These are phyloP conservation scores for Prionace glauca DNA, from an alignment of 2,797 vertebrate genomes.

Conservation along the genomic window DNA sequence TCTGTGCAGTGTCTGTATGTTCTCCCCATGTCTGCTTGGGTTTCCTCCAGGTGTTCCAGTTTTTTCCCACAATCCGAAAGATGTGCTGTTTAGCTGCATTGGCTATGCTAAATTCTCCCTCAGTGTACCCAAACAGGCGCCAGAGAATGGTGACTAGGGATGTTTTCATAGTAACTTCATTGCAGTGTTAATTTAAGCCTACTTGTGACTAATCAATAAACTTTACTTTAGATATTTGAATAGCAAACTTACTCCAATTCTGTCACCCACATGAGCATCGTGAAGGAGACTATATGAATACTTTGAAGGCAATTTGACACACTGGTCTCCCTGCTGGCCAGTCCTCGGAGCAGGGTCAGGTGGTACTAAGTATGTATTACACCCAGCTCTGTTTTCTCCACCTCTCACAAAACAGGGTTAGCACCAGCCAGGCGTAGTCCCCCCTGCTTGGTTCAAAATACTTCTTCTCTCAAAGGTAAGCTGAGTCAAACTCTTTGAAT, in stretches of 20 bases:
- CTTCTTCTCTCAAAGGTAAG: not conserved
- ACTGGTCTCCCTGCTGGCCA: not conserved
- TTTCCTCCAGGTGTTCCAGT: too few species aligned
- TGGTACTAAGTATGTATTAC: not conserved
- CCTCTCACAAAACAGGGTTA: not conserved
- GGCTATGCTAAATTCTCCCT: too few species aligned
- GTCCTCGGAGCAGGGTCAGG: not conserved
- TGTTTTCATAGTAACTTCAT: too few species aligned
- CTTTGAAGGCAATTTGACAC: not conserved
- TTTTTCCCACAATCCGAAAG: too few species aligned
- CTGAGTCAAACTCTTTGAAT: not conserved
- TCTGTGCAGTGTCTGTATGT: too few species aligned
- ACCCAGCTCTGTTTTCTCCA: not conserved
- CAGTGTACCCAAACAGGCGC: too few species aligned
- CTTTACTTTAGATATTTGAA: not conserved
- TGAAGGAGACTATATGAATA: not conserved
- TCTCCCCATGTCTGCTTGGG: too few species aligned
- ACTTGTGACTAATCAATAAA: too few species aligned
- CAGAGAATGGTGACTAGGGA: too few species aligned
- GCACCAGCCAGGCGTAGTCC: not conserved
- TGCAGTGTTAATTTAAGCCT: too few species aligned
- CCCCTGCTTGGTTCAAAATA: not conserved
- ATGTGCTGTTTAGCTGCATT: too few species aligned
- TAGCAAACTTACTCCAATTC: not conserved
- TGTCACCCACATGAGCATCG: not conserved